These are phyloP conservation scores for Bubo scandiacus DNA, from an alignment of 2,113 vertebrate genomes.

Conservation along the genomic window DNA sequence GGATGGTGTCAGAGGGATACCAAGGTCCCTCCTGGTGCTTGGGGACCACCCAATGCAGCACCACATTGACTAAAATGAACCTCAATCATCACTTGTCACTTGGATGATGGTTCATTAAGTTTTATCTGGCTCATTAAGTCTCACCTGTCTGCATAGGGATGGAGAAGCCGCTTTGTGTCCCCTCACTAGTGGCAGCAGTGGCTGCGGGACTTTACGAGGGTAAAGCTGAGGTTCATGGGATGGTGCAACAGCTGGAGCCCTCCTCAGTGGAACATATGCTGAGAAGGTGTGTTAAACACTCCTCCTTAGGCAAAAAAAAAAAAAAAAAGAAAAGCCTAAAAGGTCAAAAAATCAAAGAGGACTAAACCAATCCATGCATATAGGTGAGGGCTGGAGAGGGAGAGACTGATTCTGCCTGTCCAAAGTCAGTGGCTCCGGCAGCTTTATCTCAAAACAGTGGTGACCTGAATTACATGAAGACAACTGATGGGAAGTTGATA, in stretches of 20 bases:
- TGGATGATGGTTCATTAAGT: background rate
- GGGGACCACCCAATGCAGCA: background rate
- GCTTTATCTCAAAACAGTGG: background rate
- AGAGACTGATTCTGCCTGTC: background rate
- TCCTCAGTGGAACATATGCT: fast-evolving
- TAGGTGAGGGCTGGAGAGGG: background rate
- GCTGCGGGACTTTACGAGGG: background rate
- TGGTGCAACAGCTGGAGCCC: background rate
- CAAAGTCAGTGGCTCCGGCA: background rate
- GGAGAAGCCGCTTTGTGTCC: background rate
- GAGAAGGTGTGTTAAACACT: background rate
- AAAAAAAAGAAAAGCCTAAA: background rate
- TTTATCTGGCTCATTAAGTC: background rate
- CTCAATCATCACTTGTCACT: background rate
- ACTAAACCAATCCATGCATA: background rate
- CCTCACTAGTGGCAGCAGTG: background rate
- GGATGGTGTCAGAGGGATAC: background rate
- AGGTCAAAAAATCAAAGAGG: background rate
- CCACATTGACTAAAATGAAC: fast-evolving
- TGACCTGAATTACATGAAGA: background rate
- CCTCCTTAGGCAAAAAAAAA: background rate
- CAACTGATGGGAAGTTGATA: background rate
- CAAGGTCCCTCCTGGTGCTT: background rate
- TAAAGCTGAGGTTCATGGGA: background rate
- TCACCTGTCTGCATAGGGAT: background rate